Percentiles rank a stretch among this genome's conserved stretches.
Evolutionary conservation across 2,113 vertebrate genomes (phyloP).

Genomic region (Poicephalus gulielmi): DNA sequence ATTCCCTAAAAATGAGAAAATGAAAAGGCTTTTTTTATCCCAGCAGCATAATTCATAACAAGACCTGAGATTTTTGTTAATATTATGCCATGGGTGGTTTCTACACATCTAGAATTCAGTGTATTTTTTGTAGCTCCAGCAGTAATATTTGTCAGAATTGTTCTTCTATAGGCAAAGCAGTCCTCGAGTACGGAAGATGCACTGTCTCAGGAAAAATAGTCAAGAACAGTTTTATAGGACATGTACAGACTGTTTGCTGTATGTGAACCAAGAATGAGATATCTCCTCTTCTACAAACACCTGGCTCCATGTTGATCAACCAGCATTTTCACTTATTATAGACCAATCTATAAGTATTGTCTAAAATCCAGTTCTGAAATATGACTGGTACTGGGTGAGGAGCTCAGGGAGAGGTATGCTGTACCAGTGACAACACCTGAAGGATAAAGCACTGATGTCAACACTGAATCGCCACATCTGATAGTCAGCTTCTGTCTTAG

Average conservation of each 20-base stretch:
- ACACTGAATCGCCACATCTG: neutral
- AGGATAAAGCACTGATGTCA: neutral
- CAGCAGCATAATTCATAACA: neutral
- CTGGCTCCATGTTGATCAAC: neutral
- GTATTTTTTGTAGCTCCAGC: neutral
- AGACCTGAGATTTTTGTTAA: neutral
- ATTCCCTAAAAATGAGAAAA: neutral
- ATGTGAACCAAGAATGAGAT: neutral
- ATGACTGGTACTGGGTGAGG: neutral
- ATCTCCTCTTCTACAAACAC: neutral
- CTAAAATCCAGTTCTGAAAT: neutral
- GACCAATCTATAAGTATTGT: neutral
- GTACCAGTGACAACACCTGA: neutral
- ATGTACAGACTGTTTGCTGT: neutral
- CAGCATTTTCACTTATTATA: neutral
- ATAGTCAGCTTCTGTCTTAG: neutral
- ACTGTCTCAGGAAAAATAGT: neutral
- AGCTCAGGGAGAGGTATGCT: neutral
- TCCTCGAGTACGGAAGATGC: neutral
- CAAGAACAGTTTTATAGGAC: neutral
- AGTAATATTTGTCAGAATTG: neutral
- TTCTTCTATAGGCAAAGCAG: neutral
- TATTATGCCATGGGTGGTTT: neutral
- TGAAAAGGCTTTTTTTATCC: neutral
- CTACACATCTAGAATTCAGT: neutral